phyloP scores from a whole-genome alignment of 2,797 vertebrate genomes.

The Trichosurus vulpecula region DNA sequence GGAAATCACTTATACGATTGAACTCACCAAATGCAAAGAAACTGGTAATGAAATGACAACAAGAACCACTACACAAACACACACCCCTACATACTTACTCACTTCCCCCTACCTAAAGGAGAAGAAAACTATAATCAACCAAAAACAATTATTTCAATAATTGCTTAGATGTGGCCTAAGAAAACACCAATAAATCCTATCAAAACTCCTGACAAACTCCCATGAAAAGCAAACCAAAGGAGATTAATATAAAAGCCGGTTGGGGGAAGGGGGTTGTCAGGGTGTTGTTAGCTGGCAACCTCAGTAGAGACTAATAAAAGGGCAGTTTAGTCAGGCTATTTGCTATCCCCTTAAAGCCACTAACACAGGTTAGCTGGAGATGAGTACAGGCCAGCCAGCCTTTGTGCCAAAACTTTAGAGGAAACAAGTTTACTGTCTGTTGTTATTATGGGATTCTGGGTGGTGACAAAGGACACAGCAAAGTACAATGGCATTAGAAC shows the following conservation, averaged over 20 bases:
- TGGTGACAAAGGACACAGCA: not conserved
- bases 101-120: not conserved
- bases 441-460: not conserved
- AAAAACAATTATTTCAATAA: not conserved
- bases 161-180: not conserved
- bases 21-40: not conserved
- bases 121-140: not conserved
- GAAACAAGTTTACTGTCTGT: not conserved
- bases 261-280: too few relatives aligned
- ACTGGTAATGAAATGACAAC: not conserved
- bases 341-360: not conserved
- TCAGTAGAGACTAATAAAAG: not conserved
- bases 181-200: not conserved
- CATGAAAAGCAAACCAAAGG: not conserved
- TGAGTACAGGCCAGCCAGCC: not conserved
- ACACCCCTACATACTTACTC: not conserved
- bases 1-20: not conserved
- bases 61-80: not conserved
- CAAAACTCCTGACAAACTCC: not conserved
- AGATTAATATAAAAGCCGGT: not conserved
- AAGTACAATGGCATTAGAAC: not conserved
- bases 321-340: not conserved
- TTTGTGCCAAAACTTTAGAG: not conserved
- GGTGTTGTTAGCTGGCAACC: not conserved
- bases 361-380: not conserved